Evolutionary conservation across 2,888 invertebrate genomes (phyloP).

Genomic region (Cryptocephalus moraei): DNA sequence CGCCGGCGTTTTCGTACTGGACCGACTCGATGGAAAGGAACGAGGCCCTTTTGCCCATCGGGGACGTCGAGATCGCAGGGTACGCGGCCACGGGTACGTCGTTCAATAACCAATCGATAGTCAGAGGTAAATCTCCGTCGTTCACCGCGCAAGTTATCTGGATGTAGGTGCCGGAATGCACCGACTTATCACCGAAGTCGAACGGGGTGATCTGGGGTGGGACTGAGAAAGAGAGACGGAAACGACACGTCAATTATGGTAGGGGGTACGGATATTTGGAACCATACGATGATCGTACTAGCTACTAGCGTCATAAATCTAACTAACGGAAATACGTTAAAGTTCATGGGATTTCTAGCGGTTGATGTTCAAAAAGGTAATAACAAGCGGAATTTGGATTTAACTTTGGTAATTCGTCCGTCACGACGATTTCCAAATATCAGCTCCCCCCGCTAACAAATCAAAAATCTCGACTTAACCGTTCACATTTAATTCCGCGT

Average conservation of each 20-base stretch:
- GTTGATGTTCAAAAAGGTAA: no score
- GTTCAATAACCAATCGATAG: constrained; percentile 46
- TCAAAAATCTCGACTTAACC: constrained; percentile 30
- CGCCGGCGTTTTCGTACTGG: constrained; percentile 43
- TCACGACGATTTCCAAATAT: no score
- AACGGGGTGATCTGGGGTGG: constrained; percentile 28
- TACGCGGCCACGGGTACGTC: constrained; percentile 10
- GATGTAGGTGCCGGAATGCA: constrained; percentile 61
- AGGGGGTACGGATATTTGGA: no score
- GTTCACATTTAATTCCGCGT: constrained; percentile 43
- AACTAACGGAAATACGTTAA: no score
- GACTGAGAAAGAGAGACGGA: constrained; percentile 3
- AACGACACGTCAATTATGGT: no score
- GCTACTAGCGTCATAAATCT: no score
- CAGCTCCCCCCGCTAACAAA: neutral
- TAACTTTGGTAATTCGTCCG: no score
- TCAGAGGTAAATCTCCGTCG: constrained; percentile 61
- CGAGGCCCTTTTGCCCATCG: constrained; percentile 45
- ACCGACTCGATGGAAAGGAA: constrained; percentile 51
- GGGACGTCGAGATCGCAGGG: constrained; percentile 24
- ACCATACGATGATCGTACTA: no score
- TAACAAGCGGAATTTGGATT: no score
- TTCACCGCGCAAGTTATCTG: constrained; percentile 57
- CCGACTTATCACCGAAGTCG: constrained; percentile 41
- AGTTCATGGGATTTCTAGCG: no score